A percentile compares a stretch with the other conserved stretches of the same genome.
These are phyloP conservation scores for Monochamus alternatus DNA, from an alignment of 2,888 invertebrate species.

Conservation along the genomic window DNA sequence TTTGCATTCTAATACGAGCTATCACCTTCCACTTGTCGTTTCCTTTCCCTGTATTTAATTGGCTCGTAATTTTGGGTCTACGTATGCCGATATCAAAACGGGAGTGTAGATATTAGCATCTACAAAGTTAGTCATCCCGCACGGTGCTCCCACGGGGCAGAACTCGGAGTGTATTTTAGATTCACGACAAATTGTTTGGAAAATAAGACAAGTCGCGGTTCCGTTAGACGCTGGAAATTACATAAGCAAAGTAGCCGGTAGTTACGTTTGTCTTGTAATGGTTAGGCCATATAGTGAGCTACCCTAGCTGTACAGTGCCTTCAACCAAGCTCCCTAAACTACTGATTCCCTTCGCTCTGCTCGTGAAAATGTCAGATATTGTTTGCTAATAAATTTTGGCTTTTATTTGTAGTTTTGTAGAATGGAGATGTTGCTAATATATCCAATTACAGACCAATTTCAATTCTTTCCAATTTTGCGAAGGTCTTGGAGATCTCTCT, in stretches of 20 bases:
- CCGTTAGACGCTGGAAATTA: conserved; percentile 33
- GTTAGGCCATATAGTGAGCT: no score
- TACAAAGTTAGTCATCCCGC: conserved; percentile 15
- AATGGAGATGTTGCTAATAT: no score
- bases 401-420: no score
- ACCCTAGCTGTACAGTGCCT: no score
- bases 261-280: conserved; percentile 19
- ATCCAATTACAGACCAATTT: no score
- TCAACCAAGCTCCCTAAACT: no score
- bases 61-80: conserved; percentile 1
- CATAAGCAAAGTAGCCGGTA: conserved; percentile 31
- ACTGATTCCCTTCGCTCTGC: no score
- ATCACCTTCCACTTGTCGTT: neutral
- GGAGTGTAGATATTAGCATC: conserved; percentile 18
- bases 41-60: neutral
- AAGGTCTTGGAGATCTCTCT: no score
- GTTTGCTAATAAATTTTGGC: no score
- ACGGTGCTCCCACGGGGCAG: conserved; percentile 39
- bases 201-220: conserved; percentile 41
- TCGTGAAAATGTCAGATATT: no score
- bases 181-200: conserved; percentile 49
- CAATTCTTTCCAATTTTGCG: no score
- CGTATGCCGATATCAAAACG: conserved; percentile 17
- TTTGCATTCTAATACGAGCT: neutral
- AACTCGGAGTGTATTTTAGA: conserved; percentile 43